Conservation (phyloP, 2,888 invertebrate genomes). For the Parnassius smintheus region DNA sequence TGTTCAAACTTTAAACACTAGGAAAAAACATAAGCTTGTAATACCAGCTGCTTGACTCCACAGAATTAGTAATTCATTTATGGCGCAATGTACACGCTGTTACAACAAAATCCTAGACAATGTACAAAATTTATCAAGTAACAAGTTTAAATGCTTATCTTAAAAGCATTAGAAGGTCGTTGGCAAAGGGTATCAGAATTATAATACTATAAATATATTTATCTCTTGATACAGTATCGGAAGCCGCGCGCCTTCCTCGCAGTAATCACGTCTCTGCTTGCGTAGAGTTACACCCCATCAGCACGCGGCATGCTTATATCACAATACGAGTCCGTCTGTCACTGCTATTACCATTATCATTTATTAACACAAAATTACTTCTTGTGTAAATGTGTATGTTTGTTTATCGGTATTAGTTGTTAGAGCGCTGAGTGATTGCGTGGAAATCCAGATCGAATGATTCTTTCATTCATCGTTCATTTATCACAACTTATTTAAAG, state of each 20-base stretch:
- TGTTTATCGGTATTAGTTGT: not conserved
- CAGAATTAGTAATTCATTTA: too few relatives aligned
- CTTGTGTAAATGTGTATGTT: not conserved
- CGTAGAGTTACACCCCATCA: constrained; percentile 17
- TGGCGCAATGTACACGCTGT: not conserved
- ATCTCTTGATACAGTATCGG: constrained; percentile 14
- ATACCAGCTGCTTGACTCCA: too few relatives aligned
- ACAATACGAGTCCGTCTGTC: not conserved
- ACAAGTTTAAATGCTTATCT: not conserved
- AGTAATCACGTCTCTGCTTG: constrained; percentile 18
- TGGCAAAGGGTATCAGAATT: constrained; percentile 13
- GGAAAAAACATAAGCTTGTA: too few relatives aligned
- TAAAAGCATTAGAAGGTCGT: constrained; percentile 13
- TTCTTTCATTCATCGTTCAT: too few relatives aligned
- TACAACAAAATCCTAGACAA: too few relatives aligned
- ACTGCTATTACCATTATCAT: not conserved
- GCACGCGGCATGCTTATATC: constrained; percentile 10
- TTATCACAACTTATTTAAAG: too few relatives aligned
- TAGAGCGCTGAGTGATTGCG: too few relatives aligned
- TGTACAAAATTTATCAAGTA: not conserved
- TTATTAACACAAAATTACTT: constrained; percentile 11
- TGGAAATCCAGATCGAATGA: too few relatives aligned
- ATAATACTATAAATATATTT: constrained; percentile 12
- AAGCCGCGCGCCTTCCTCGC: constrained; percentile 6
- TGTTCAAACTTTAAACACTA: too few relatives aligned